Percentiles rank a stretch among this genome's conserved stretches.
Evolutionary conservation across 1,140 invertebrate species (phyloP).

Genomic region (Musca vetustissima): DNA sequence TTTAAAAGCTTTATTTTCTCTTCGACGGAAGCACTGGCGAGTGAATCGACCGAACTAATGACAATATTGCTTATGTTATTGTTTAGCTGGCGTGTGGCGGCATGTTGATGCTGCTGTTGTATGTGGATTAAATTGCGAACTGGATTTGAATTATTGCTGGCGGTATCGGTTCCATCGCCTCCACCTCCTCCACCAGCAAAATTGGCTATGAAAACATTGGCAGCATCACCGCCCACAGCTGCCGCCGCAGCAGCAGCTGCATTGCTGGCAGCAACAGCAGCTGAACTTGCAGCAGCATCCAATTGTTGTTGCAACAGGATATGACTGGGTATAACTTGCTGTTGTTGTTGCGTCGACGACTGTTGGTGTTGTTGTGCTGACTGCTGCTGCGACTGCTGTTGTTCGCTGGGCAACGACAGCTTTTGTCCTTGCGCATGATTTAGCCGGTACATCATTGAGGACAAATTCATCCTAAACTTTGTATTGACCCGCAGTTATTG

Average conservation of each 20-base stretch:
- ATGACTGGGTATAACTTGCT: constrained; percentile 42
- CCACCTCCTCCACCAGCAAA: constrained; percentile 32
- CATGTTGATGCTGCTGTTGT: constrained; percentile 14
- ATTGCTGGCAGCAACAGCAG: constrained; percentile 24
- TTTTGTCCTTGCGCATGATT: constrained; percentile 43
- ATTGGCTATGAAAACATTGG: constrained; percentile 24
- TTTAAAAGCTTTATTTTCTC: constrained; percentile 47
- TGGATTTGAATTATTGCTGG: neutral
- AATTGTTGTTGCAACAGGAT: constrained; percentile 51
- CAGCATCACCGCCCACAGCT: constrained; percentile 21
- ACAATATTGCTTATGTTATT: constrained; percentile 8
- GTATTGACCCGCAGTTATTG: neutral
- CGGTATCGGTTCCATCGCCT: constrained; percentile 5
- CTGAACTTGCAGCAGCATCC: constrained; percentile 34
- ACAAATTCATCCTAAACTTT: constrained; percentile 11
- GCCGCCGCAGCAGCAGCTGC: constrained; percentile 26
- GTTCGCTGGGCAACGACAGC: constrained; percentile 30
- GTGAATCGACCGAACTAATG: neutral
- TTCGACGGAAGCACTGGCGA: constrained; percentile 30
- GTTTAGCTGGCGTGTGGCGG: constrained; percentile 14
- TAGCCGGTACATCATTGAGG: constrained; percentile 48
- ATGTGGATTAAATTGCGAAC: neutral
- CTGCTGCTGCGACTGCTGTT: constrained; percentile 32
- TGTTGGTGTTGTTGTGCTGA: constrained; percentile 22
- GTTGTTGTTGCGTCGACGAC: constrained; percentile 28